Evolutionary conservation across 1,140 invertebrate species (phyloP).

Genomic region (Temnothorax nylanderi): DNA sequence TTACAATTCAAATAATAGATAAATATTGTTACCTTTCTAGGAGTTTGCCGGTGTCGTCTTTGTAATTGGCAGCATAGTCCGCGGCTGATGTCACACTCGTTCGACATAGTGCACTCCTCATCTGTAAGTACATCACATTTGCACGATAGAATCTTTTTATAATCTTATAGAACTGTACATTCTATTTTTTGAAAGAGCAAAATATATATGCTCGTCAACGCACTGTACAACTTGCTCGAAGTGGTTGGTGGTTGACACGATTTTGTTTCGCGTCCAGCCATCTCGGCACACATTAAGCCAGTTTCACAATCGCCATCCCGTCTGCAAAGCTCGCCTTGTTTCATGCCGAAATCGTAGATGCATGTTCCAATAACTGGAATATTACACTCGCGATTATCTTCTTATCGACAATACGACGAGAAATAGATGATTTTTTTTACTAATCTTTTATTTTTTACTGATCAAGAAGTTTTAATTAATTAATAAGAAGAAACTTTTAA

Average conservation of each 20-base stretch:
- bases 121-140: slow-evolving; percentile 84
- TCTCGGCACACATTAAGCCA: slow-evolving; percentile 89
- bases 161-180: not conserved
- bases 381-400: not conserved
- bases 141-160: not conserved
- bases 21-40: slow-evolving; percentile 89
- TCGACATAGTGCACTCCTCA: slow-evolving; percentile 93
- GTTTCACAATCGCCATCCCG: slow-evolving; percentile 91
- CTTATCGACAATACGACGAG: not conserved
- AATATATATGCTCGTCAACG: slow-evolving; percentile 74
- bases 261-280: slow-evolving; percentile 87
- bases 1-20: not conserved
- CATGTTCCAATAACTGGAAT: slow-evolving; percentile 89
- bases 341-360: slow-evolving; percentile 88
- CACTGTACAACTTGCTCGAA: slow-evolving; percentile 92
- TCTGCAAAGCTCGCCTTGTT: slow-evolving; percentile 91
- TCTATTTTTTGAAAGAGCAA: not conserved
- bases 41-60: slow-evolving; percentile 93
- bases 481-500: not conserved
- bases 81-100: slow-evolving; percentile 93
- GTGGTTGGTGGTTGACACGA: slow-evolving; percentile 92
- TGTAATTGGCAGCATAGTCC: slow-evolving; percentile 96
- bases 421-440: not conserved
- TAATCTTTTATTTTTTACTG: not conserved
- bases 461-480: slow-evolving; percentile 3